Percentiles rank a stretch among this genome's conserved stretches.
Conservation (phyloP, 2,797 vertebrate genomes). For the Otolemur crassicaudatus region DNA sequence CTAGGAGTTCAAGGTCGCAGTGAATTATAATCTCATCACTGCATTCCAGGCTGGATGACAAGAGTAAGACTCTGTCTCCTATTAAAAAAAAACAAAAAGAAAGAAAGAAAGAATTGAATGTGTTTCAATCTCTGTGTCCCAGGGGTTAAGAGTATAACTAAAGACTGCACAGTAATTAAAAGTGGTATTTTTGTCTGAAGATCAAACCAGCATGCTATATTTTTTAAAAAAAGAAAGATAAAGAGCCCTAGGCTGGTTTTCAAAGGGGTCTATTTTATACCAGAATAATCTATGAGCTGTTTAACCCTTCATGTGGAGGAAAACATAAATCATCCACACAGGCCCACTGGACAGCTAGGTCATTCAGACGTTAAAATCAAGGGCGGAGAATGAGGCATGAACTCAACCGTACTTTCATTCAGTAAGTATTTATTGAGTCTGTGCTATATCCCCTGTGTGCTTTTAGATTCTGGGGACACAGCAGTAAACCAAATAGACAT, state of each 20-base stretch:
- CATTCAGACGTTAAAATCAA: conserved; percentile 3
- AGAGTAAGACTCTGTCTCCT: neutral
- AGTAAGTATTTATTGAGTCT: neutral
- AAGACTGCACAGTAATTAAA: conserved; percentile 78
- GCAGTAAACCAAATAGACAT: neutral
- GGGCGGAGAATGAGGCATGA: neutral
- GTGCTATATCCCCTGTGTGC: neutral
- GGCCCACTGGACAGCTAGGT: neutral
- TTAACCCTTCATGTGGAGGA: conserved; percentile 75
- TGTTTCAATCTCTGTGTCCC: conserved; percentile 66
- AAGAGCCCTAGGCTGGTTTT: conserved; percentile 83
- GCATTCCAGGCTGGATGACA: neutral
- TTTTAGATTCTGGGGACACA: neutral
- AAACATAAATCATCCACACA: conserved; percentile 25
- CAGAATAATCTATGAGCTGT: conserved; percentile 64
- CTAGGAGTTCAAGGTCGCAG: neutral
- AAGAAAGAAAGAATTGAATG: conserved; percentile 76
- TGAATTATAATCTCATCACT: neutral
- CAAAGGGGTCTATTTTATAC: conserved; percentile 84
- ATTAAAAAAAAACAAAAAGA: no score
- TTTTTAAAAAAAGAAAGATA: conserved; percentile 57
- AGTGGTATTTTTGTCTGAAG: conserved; percentile 84
- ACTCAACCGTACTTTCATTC: neutral
- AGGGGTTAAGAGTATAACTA: conserved; percentile 76
- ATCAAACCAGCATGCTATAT: conserved; percentile 83